A percentile compares a stretch with the other conserved stretches of the same genome.
Evolutionary conservation across 2,797 vertebrate species (phyloP).

Genomic region (Ctenopoma multispine): DNA sequence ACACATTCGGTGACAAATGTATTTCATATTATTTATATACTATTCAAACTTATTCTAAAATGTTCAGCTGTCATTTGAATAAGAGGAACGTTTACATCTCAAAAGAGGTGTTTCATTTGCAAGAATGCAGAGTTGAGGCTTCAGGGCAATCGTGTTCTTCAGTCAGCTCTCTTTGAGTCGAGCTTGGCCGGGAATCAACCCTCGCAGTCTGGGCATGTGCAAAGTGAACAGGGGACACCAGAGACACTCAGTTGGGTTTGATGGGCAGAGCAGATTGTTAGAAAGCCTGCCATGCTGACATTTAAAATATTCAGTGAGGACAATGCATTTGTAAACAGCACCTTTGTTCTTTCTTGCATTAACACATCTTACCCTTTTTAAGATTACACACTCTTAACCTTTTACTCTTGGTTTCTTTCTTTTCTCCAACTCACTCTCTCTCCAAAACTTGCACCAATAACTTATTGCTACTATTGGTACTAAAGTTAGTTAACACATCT

Average conservation of each 20-base stretch:
- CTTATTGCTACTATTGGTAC: conserved; percentile 83
- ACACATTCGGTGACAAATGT: neutral
- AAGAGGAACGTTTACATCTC: neutral
- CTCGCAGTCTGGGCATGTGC: conserved; percentile 47
- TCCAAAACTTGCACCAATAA: conserved; percentile 82
- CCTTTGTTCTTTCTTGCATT: conserved; percentile 3
- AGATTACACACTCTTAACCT: conserved; percentile 14
- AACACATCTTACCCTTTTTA: conserved; percentile 16
- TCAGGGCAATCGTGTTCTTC: conserved; percentile 11
- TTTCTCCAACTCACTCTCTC: conserved; percentile 27
- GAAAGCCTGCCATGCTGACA: conserved; percentile 30
- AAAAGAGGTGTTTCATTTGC: conserved; percentile 13
- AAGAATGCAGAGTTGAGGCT: conserved; percentile 7
- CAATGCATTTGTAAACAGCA: conserved; percentile 14
- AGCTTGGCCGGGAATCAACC: conserved; percentile 28
- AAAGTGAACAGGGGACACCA: conserved; percentile 31
- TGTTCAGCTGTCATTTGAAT: neutral
- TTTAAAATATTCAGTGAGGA: conserved; percentile 50
- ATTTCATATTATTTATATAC: no score
- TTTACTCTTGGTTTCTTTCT: conserved; percentile 6
- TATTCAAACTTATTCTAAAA: no score
- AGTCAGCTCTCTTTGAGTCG: conserved; percentile 16
- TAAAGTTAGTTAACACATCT: conserved; percentile 93
- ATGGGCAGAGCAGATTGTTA: conserved; percentile 44
- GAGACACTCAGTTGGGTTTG: conserved; percentile 26